phyloP scores from a whole-genome alignment of 2,113 vertebrate genomes.

The Megaceryle torquata region DNA sequence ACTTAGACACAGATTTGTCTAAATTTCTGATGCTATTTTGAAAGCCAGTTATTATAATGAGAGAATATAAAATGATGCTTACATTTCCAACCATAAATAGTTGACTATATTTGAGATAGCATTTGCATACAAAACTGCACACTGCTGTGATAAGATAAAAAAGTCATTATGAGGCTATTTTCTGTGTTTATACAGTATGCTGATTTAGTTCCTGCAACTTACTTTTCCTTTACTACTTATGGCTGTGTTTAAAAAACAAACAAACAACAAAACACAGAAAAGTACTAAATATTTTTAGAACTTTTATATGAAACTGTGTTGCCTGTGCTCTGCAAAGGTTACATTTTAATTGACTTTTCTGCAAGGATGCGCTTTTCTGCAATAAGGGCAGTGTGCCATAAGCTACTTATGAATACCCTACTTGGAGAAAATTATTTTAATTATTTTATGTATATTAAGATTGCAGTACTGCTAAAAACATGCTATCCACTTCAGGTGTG shows the following conservation, averaged over 20 bases:
- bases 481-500: background rate
- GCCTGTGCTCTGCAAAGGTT: slow-evolving; percentile 13
- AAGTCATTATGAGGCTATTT: background rate
- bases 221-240: background rate
- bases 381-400: background rate
- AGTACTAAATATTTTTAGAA: background rate
- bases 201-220: background rate
- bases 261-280: background rate
- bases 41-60: background rate
- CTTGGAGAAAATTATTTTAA: background rate
- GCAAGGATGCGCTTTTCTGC: background rate
- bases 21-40: background rate
- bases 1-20: background rate
- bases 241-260: background rate
- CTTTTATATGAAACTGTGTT: background rate
- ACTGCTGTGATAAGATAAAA: slow-evolving; percentile 19
- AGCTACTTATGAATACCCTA: background rate
- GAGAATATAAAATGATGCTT: background rate
- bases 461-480: background rate
- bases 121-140: slow-evolving; percentile 12
- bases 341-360: slow-evolving; percentile 57
- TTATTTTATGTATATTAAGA: background rate
- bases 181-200: background rate
- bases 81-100: background rate
- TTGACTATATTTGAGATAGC: background rate